These are phyloP conservation scores for Caradrina kadenii DNA, from an alignment of 2,888 invertebrate species.

Conservation along the genomic window DNA sequence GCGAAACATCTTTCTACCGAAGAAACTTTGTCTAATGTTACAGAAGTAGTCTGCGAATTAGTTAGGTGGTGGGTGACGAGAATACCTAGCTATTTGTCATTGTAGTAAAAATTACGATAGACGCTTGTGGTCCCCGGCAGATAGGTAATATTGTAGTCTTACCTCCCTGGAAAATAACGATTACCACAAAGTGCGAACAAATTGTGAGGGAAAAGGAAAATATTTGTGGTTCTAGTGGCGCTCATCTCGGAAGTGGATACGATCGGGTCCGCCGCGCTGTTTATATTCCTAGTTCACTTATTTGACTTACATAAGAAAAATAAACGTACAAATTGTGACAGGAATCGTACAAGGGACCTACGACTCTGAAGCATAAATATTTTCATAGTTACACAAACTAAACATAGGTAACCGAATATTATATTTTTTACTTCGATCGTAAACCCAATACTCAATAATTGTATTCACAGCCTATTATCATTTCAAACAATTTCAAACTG, in stretches of 20 bases:
- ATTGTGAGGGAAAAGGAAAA: slow-evolving; percentile 55
- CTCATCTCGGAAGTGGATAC: slow-evolving; percentile 61
- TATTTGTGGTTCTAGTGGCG: slow-evolving; percentile 54
- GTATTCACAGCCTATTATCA: neutral
- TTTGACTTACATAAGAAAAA: slow-evolving; percentile 63
- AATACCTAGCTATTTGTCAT: slow-evolving; percentile 25
- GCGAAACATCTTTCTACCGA: slow-evolving; percentile 44
- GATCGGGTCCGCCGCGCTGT: slow-evolving; percentile 52
- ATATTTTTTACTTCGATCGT: neutral
- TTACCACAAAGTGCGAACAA: slow-evolving; percentile 55
- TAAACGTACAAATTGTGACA: slow-evolving; percentile 49
- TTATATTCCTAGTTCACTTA: slow-evolving; percentile 56
- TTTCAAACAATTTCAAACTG: neutral
- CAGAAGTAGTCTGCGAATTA: slow-evolving; percentile 19
- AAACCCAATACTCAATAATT: neutral
- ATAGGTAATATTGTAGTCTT: slow-evolving; percentile 39
- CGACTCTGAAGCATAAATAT: slow-evolving; percentile 35
- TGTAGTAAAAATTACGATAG: slow-evolving; percentile 23
- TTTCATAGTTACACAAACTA: slow-evolving; percentile 20
- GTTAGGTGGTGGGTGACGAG: slow-evolving; percentile 10
- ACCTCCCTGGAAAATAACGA: slow-evolving; percentile 47
- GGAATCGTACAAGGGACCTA: slow-evolving; percentile 14
- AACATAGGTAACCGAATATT: neutral
- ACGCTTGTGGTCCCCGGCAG: slow-evolving; percentile 23
- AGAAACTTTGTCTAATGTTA: slow-evolving; percentile 37